Base-by-base conservation (phyloP, 1,140 invertebrate species). In the Drosophila willistoni region DNA sequence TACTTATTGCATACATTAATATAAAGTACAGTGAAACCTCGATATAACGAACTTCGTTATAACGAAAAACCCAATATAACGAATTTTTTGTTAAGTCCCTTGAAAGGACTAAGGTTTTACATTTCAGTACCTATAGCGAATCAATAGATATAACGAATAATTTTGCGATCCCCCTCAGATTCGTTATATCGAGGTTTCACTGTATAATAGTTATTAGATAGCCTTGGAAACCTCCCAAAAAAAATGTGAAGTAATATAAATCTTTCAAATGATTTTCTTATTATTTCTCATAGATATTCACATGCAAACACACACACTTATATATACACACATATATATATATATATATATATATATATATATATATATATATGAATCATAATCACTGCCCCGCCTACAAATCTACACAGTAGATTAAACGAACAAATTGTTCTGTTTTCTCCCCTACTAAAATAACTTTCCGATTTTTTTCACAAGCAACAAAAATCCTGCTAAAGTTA, bases 301-400 rank as follows among this genome's bases (percentile, higher is more conserved):
- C 12, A 22, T 5, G 7, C 17, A 51, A 10, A 51, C 17, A 51
- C 17, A 22, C 44, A 22, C 17, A 22, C 44, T 22, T 9, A 51
- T 14, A 29, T 6, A 29, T 7, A 0, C n/a, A n/a, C 17, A 22
- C 44, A 51, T 9, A 51, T 14, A 29, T 6, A 29, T 7, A 0
- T 0, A 25, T 5, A 25, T 5, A 44, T n/a, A 17, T 14, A 44
- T n/a, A 14, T 25, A 19, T 22, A 22, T 22, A 22, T 7, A 22
- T 17, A 51, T 9, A 51, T 14, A 29, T 3, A 29, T 7, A 7
- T 1, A n/a, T 12, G 17, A 59, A 59, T 59, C 33, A 17, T 36
- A 19, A 39, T 68, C 83, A 86, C 83, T 87, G 79, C 79, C 79
- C 81, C 47, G 55, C 67, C 56, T 41, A 64, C 29, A 22, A 51